Evolutionary conservation across 2,797 vertebrate species (phyloP).

Genomic region (Chromis chromis): DNA sequence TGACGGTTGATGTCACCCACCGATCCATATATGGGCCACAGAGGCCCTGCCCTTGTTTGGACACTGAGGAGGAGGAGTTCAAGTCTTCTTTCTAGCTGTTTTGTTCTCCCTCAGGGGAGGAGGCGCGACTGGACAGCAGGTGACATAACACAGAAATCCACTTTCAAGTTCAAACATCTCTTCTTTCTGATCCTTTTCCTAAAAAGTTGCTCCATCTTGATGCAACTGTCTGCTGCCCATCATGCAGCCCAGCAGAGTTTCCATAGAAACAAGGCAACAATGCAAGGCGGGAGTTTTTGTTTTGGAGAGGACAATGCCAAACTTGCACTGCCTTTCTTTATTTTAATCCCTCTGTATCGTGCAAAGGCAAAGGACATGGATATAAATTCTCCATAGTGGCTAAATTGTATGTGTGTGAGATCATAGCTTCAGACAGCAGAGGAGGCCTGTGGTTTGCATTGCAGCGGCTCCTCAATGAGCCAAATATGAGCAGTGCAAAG

Average conservation of each 20-base stretch:
- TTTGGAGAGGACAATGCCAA: conserved; percentile 61
- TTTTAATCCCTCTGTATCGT: conserved; percentile 34
- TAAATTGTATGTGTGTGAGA: conserved; percentile 42
- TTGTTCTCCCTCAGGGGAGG: too few relatives aligned
- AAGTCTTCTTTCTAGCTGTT: conserved; percentile 22
- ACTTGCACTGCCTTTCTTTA: conserved; percentile 39
- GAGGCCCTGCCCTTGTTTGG: conserved; percentile 84
- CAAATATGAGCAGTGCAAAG: conserved; percentile 49
- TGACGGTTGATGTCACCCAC: conserved; percentile 86
- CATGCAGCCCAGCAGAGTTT: conserved; percentile 44
- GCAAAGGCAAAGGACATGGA: conserved; percentile 26
- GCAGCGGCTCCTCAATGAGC: conserved; percentile 38
- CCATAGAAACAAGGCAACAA: conserved; percentile 74
- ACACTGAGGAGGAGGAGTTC: conserved; percentile 74
- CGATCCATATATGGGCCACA: conserved; percentile 82
- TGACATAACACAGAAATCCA: conserved; percentile 45
- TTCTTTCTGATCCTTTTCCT: not conserved
- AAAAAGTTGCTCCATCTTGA: conserved; percentile 37
- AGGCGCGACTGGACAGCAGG: conserved; percentile 17
- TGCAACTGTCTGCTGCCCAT: conserved; percentile 27
- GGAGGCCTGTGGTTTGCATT: conserved; percentile 39
- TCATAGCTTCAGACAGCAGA: conserved; percentile 33
- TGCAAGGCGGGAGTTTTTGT: conserved; percentile 60
- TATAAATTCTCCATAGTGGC: conserved; percentile 30
- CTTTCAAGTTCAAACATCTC: conserved; percentile 24